A percentile compares a stretch with the other conserved stretches of the same genome.
phyloP scores from a whole-genome alignment of 2,888 invertebrate genomes.

The Hirtodrosophila cameraria region DNA sequence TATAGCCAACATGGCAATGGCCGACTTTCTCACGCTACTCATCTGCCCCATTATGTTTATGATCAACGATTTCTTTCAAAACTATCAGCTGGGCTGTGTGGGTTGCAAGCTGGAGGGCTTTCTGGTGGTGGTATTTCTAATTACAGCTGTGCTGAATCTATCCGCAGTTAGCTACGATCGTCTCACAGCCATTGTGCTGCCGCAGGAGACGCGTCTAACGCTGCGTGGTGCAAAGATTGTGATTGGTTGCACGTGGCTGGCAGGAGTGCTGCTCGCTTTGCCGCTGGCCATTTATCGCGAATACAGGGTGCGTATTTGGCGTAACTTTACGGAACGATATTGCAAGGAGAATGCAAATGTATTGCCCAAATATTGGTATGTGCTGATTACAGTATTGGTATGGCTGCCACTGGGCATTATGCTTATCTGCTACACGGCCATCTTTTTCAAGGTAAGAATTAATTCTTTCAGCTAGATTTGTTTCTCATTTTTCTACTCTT shows the following conservation, averaged over 20 bases:
- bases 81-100: constrained; percentile 89
- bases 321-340: constrained; percentile 89
- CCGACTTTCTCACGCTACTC: constrained; percentile 88
- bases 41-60: constrained; percentile 91
- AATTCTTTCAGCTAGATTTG: constrained; percentile 25
- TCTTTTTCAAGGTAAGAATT: constrained; percentile 87
- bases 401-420: constrained; percentile 91
- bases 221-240: constrained; percentile 87
- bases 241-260: constrained; percentile 88
- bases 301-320: constrained; percentile 90
- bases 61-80: constrained; percentile 90
- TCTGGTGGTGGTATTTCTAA: constrained; percentile 89
- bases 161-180: constrained; percentile 93
- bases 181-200: constrained; percentile 91
- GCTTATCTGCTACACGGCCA: constrained; percentile 89
- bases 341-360: constrained; percentile 89
- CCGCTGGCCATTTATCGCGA: constrained; percentile 88
- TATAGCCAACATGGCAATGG: constrained; percentile 90
- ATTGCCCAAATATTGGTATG: constrained; percentile 91
- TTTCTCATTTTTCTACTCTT: not conserved
- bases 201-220: constrained; percentile 89
- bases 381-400: constrained; percentile 89
- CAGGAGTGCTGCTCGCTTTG: constrained; percentile 87
- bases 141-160: constrained; percentile 91
- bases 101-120: constrained; percentile 92